Evolutionary conservation across 2,113 vertebrate species (phyloP), one percentile per base, ranked within the genome.

Genomic region (Xenopus laevis): DNA sequence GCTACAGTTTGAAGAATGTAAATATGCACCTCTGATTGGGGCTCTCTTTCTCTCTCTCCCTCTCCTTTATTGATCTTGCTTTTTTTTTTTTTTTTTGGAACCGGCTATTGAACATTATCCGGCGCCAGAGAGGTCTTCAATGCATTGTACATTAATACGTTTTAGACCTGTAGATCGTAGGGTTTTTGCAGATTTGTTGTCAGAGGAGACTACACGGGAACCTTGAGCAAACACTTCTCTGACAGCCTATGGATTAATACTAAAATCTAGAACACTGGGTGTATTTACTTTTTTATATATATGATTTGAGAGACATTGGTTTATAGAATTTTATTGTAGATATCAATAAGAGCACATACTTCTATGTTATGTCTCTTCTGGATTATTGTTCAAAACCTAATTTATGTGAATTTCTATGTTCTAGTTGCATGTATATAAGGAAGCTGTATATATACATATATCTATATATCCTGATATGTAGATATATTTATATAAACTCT

Each of bases 1-100:
- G 95, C 93, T 96, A 98, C 97, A 98, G 96, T 96, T 95, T 95
- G 92, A 98, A 97, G 97, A 98, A 99, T 99, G 97, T 99, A 96
- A 93, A 98, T 98, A 99, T 84, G 85, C 87, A 88, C 91, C 91
- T 89, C 83, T 86, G 87, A 91, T 87, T 86, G 91, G 93, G 91
- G 92, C 92, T 89, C 90, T 91, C 90, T 91, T 40, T 40, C 33
- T 40, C 33, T 40, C 1, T 27, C 3, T 40, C 33, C 6, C 87
- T 84, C 92, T 91, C 90, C 88, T 86, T 87, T 85, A 82, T 52
- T 79, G 78, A 20, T 21, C 16, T 81, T 65, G 79, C 80, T 79
- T 78, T 40, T 40, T 33, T 33, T n/a, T n/a, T n/a, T n/a, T n/a
- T n/a, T 33, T 40, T 81, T 87, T 92, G 87, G 86, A 74, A 89